Percentiles rank a stretch among this genome's conserved stretches.
Evolutionary conservation across 2,888 invertebrate genomes (phyloP).

Genomic region (Neoaliturus tenellus): DNA sequence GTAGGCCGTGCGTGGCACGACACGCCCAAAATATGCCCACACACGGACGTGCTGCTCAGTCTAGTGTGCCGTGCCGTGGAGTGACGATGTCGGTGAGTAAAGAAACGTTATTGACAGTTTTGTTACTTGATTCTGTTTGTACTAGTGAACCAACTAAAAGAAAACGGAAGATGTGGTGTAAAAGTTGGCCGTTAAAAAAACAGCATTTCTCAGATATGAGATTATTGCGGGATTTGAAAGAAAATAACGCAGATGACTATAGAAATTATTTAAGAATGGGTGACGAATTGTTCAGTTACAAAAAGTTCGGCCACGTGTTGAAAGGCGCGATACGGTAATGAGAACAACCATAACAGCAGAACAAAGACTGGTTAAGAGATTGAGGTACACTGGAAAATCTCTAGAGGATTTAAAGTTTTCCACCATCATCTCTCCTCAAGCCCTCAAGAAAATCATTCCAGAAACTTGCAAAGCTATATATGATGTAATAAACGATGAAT

Average conservation of each 20-base stretch:
- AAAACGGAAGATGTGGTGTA: background rate
- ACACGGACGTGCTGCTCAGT: no score
- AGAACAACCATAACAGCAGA: constrained; percentile 3
- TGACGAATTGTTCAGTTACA: constrained; percentile 5
- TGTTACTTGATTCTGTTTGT: constrained; percentile 4
- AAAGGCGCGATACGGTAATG: background rate
- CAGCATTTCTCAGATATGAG: background rate
- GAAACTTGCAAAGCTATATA: no score
- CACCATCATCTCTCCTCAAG: no score
- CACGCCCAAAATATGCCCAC: no score
- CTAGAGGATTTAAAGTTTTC: no score
- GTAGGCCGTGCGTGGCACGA: no score
- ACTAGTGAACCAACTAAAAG: background rate
- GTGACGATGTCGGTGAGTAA: background rate
- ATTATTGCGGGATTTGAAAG: background rate
- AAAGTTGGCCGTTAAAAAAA: background rate
- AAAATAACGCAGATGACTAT: constrained; percentile 9
- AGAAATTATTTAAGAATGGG: constrained; percentile 1
- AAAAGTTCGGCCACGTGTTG: constrained; percentile 10
- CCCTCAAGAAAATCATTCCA: no score
- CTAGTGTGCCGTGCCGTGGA: background rate
- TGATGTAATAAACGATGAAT: no score
- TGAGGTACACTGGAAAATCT: no score
- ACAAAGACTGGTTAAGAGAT: constrained; percentile 10
- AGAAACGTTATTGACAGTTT: constrained; percentile 1